Percentiles rank a stretch among this genome's conserved stretches.
phyloP scores from a whole-genome alignment of 1,140 invertebrate genomes.

The Venturia canescens region DNA sequence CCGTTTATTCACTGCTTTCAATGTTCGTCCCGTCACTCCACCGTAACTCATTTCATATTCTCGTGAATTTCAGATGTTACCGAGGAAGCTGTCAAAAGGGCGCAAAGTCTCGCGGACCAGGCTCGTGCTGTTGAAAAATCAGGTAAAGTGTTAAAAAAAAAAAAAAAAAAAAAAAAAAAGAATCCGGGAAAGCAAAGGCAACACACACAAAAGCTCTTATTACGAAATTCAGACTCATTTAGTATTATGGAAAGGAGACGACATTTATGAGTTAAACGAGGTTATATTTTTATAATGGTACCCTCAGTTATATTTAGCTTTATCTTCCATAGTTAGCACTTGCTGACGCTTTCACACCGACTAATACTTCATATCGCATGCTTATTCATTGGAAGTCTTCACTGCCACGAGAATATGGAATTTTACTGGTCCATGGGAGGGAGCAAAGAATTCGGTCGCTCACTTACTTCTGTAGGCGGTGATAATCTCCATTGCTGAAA shows the following conservation, averaged over 20 bases:
- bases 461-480: background rate
- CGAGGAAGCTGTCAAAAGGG: slow-evolving; percentile 73
- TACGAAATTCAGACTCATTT: slow-evolving; percentile 63
- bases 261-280: slow-evolving; percentile 70
- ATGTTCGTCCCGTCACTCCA: slow-evolving; percentile 64
- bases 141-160: slow-evolving; percentile 66
- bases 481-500: background rate
- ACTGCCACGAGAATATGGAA: slow-evolving; percentile 23
- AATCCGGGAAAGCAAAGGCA: slow-evolving; percentile 10
- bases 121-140: slow-evolving; percentile 60
- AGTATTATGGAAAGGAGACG: slow-evolving; percentile 65
- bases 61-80: slow-evolving; percentile 74
- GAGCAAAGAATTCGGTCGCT: background rate
- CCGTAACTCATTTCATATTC: slow-evolving; percentile 55
- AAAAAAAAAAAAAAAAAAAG: slow-evolving; percentile 1
- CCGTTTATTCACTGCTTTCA: slow-evolving; percentile 76
- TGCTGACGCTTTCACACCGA: slow-evolving; percentile 76
- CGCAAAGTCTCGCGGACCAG: slow-evolving; percentile 67
- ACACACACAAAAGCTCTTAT: slow-evolving; percentile 10
- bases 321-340: slow-evolving; percentile 78
- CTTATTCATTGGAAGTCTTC: slow-evolving; percentile 69
- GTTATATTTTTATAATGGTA: slow-evolving; percentile 71
- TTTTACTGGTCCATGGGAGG: background rate
- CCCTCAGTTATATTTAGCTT: slow-evolving; percentile 78
- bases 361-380: slow-evolving; percentile 67